Evolutionary conservation across 2,797 vertebrate species (phyloP).

Genomic region (Danio choprae): DNA sequence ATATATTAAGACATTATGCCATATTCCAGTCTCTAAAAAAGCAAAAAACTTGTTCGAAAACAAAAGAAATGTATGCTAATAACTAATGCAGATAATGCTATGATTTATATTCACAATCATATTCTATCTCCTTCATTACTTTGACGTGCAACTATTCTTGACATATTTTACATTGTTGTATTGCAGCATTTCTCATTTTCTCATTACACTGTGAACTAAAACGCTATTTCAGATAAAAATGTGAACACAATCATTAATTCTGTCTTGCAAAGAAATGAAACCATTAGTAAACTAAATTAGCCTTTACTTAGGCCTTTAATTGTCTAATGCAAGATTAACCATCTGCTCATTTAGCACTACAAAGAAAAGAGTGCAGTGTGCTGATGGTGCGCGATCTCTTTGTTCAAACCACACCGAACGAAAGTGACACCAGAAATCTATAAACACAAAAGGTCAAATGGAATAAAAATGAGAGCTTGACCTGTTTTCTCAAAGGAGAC

Average conservation of each 20-base stretch:
- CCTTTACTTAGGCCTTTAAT: background rate
- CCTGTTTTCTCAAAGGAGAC: background rate
- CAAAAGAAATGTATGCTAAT: no score
- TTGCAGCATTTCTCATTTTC: background rate
- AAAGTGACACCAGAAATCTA: slow-evolving; percentile 2
- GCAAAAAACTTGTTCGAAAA: no score
- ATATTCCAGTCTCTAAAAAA: no score
- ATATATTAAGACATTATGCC: no score
- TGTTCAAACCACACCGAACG: background rate
- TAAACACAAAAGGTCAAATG: slow-evolving; percentile 14
- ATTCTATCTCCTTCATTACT: background rate
- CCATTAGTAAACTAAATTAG: background rate
- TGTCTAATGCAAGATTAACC: background rate
- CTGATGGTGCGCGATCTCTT: background rate
- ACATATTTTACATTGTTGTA: background rate
- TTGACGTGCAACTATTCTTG: no score
- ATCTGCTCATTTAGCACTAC: background rate
- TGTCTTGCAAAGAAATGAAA: background rate
- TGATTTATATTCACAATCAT: no score
- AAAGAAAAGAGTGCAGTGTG: background rate
- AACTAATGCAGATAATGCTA: no score
- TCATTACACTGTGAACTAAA: background rate
- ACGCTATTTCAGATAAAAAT: background rate
- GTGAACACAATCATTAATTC: background rate
- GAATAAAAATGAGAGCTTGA: background rate